These are phyloP conservation scores for Eledona agricola DNA, from an alignment of 2,888 invertebrate genomes.

Conservation along the genomic window DNA sequence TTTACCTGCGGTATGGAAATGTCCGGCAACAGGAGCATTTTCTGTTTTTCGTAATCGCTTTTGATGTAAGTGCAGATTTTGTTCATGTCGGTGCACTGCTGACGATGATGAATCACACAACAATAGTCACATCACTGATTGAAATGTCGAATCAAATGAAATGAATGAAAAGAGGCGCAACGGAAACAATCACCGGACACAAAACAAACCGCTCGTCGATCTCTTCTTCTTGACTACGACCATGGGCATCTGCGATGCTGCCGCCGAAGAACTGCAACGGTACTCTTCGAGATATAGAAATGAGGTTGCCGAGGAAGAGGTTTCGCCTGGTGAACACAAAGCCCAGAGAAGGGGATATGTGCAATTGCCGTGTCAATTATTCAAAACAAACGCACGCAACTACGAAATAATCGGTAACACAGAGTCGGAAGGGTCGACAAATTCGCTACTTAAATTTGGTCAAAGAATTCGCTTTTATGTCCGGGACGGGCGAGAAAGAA, in stretches of 20 bases:
- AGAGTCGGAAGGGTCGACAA: not conserved
- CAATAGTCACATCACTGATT: constrained; percentile 19
- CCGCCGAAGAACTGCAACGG: constrained; percentile 50
- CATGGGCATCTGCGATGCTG: constrained; percentile 48
- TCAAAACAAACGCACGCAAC: constrained; percentile 41
- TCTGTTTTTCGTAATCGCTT: constrained; percentile 50
- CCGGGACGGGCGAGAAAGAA: too few species aligned
- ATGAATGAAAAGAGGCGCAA: constrained; percentile 15
- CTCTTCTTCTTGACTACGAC: constrained; percentile 32
- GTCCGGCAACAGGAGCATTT: constrained; percentile 57
- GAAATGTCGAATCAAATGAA: constrained; percentile 12
- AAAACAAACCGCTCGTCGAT: constrained; percentile 41
- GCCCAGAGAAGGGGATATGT: constrained; percentile 44
- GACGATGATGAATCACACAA: constrained; percentile 14
- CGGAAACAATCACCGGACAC: constrained; percentile 42
- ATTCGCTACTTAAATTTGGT: too few species aligned
- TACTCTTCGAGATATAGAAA: constrained; percentile 55
- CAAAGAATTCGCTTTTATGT: too few species aligned
- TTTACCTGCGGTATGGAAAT: constrained; percentile 57
- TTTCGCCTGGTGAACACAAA: constrained; percentile 52
- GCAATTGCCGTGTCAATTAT: constrained; percentile 45
- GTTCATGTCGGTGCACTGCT: constrained; percentile 44
- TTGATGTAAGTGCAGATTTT: constrained; percentile 55
- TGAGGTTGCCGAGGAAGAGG: constrained; percentile 56
- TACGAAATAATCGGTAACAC: constrained; percentile 4